Percentiles rank a stretch among this genome's conserved stretches.
Conservation (phyloP, 2,888 invertebrate genomes). For the Mythimna albipuncta region DNA sequence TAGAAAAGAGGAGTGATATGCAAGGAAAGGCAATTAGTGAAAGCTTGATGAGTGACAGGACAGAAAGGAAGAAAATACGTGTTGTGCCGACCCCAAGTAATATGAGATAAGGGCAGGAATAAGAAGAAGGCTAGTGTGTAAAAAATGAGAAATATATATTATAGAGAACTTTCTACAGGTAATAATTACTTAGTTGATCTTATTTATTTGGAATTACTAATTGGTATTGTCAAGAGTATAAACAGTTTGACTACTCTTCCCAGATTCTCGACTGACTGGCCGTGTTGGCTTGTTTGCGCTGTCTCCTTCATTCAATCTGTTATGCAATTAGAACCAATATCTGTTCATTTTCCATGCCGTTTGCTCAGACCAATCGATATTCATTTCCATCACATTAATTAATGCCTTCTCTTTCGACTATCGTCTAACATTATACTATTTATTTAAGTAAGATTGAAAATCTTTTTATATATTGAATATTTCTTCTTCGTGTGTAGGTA, state of each 20-base stretch:
- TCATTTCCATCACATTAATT: slow-evolving; percentile 27
- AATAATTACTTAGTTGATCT: neutral
- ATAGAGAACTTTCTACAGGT: too few species aligned
- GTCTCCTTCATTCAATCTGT: slow-evolving; percentile 33
- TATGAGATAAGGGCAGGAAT: too few species aligned
- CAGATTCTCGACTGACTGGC: slow-evolving; percentile 5
- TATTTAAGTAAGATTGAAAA: slow-evolving; percentile 10
- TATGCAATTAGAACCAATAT: slow-evolving; percentile 45
- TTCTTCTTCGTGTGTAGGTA: neutral
- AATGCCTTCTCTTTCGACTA: slow-evolving; percentile 6
- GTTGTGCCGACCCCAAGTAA: too few species aligned
- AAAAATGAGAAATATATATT: too few species aligned
- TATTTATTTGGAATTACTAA: neutral
- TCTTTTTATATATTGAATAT: slow-evolving; percentile 2
- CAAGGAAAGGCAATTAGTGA: too few species aligned
- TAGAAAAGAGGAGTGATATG: too few species aligned
- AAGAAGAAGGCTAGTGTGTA: too few species aligned
- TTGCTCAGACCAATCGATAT: slow-evolving; percentile 32
- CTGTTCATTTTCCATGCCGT: slow-evolving; percentile 36
- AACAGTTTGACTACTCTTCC: slow-evolving; percentile 18
- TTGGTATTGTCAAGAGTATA: neutral
- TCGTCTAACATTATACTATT: slow-evolving; percentile 6
- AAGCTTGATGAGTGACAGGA: too few species aligned
- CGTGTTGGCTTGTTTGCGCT: slow-evolving; percentile 27
- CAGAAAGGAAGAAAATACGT: too few species aligned